These are phyloP conservation scores for Aulostomus chinensis DNA, from an alignment of 2,797 vertebrate species.

Conservation along the genomic window DNA sequence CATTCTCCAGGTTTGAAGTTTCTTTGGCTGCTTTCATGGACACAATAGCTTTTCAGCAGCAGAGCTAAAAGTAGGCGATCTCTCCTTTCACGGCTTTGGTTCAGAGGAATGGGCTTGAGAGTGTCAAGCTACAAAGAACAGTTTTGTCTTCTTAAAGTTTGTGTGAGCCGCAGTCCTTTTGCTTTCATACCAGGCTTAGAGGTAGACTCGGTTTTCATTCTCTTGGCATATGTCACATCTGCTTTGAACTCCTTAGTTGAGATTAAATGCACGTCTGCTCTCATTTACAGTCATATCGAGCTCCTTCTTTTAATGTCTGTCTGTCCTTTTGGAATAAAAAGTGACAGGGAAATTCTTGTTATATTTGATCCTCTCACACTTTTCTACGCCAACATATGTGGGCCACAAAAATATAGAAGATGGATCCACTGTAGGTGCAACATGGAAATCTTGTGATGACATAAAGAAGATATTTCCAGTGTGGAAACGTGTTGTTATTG, in stretches of 20 bases:
- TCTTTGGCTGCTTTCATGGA: constrained; percentile 8
- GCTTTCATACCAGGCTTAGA: constrained; percentile 9
- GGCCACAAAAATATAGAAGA: too few relatives aligned
- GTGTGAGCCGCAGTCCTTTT: constrained; percentile 3
- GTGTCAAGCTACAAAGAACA: constrained; percentile 32
- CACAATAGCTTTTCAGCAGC: background rate
- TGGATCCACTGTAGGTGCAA: too few relatives aligned
- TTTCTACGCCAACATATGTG: too few relatives aligned
- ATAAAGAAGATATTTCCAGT: too few relatives aligned
- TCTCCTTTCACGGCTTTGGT: constrained; percentile 32
- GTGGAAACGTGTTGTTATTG: constrained; percentile 1
- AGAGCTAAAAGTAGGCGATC: constrained; percentile 20
- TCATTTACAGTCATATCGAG: background rate
- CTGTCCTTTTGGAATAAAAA: background rate
- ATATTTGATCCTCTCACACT: too few relatives aligned
- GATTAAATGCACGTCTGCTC: background rate
- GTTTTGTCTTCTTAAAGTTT: constrained; percentile 18
- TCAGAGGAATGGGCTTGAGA: constrained; percentile 18
- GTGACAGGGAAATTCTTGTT: constrained; percentile 18
- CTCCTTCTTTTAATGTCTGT: constrained; percentile 8
- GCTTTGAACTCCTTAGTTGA: constrained; percentile 9
- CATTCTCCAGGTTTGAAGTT: constrained; percentile 8
- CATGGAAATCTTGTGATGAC: too few relatives aligned
- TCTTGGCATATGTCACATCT: background rate
- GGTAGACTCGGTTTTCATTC: background rate